Conservation (phyloP, 2,888 invertebrate genomes). For the Parelbella ahira region DNA sequence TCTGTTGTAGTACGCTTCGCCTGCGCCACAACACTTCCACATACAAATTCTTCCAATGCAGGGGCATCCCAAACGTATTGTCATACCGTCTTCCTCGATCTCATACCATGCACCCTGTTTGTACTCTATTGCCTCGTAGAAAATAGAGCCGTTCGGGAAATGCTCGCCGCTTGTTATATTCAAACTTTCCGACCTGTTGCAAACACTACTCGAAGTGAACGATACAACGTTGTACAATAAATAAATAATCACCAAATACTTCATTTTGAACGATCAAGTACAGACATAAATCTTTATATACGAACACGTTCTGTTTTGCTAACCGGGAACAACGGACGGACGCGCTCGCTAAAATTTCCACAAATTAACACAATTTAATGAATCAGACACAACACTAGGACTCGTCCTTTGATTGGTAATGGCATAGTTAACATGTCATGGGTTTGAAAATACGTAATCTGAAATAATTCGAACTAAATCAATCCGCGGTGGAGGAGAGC, state of each 20-base stretch:
- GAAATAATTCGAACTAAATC: constrained; percentile 37
- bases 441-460: constrained; percentile 35
- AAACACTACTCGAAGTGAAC: constrained; percentile 31
- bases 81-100: constrained; percentile 38
- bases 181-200: constrained; percentile 49
- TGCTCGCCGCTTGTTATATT: constrained; percentile 52
- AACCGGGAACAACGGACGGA: too few species aligned
- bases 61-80: constrained; percentile 52
- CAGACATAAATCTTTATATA: background rate
- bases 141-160: constrained; percentile 49
- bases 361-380: constrained; percentile 2
- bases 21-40: constrained; percentile 57
- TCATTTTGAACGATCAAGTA: constrained; percentile 35
- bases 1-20: constrained; percentile 41
- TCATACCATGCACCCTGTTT: constrained; percentile 51
- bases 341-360: too few species aligned
- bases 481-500: constrained; percentile 35
- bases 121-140: constrained; percentile 53
- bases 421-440: too few species aligned
- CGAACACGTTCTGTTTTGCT: too few species aligned
- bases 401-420: too few species aligned
- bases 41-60: constrained; percentile 58
- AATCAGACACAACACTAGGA: constrained; percentile 4
- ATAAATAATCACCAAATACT: constrained; percentile 33
- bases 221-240: constrained; percentile 33